These are phyloP conservation scores for Drosophila repletoides DNA, from an alignment of 1,140 invertebrate genomes.

Conservation along the genomic window DNA sequence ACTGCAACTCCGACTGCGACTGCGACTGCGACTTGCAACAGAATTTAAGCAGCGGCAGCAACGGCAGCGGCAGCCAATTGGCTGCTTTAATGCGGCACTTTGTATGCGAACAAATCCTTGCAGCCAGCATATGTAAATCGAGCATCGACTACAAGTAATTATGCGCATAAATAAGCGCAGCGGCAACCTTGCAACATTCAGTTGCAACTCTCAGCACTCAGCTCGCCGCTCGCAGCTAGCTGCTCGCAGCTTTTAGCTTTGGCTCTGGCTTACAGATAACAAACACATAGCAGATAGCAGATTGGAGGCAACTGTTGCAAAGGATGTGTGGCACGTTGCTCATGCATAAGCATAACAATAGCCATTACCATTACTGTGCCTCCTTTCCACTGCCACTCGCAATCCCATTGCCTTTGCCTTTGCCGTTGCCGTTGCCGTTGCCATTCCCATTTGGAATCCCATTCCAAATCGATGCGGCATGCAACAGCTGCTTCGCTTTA, in stretches of 20 bases:
- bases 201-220: constrained; percentile 24
- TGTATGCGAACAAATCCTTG: constrained; percentile 62
- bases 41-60: constrained; percentile 3
- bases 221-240: not conserved
- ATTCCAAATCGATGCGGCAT: constrained; percentile 62
- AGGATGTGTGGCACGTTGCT: constrained; percentile 41
- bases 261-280: constrained; percentile 54
- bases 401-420: too few species aligned
- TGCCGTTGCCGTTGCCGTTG: too few species aligned
- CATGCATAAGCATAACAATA: constrained; percentile 75
- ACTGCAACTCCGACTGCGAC: constrained; percentile 37
- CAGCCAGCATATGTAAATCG: constrained; percentile 62
- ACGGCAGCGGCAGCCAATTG: not conserved
- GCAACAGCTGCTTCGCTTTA: constrained; percentile 66
- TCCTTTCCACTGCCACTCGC: not conserved
- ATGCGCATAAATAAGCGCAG: constrained; percentile 74
- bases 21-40: not conserved
- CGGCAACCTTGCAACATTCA: too few species aligned
- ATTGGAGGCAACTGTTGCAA: constrained; percentile 16
- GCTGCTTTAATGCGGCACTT: constrained; percentile 50
- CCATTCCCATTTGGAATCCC: constrained; percentile 18
- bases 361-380: constrained; percentile 42
- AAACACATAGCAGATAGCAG: constrained; percentile 3
- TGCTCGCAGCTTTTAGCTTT: not conserved
- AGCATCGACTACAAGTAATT: constrained; percentile 46